phyloP scores from a whole-genome alignment of 2,888 invertebrate species.

The Stenurella melanura region DNA sequence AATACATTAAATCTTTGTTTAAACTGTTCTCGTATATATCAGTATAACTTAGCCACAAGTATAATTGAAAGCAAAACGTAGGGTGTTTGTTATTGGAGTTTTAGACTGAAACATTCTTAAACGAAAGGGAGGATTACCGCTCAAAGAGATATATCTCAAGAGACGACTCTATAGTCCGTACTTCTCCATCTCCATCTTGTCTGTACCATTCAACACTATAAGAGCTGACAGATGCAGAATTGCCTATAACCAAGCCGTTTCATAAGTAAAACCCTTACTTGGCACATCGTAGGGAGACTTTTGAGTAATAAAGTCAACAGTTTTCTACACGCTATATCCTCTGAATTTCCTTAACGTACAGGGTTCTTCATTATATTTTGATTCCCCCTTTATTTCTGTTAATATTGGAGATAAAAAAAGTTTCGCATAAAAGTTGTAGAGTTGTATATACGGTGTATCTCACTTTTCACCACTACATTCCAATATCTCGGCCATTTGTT shows the following conservation, averaged over 20 bases:
- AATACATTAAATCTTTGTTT: not conserved
- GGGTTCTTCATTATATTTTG: too few species aligned
- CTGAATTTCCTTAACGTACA: not conserved
- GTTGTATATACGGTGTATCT: too few species aligned
- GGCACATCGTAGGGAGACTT: not conserved
- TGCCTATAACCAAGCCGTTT: not conserved
- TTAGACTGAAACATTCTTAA: not conserved
- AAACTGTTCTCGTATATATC: not conserved
- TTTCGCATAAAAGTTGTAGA: too few species aligned
- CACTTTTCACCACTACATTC: too few species aligned
- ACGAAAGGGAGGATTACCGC: slow-evolving; percentile 1
- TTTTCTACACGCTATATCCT: not conserved
- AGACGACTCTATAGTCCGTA: not conserved
- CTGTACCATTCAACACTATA: not conserved
- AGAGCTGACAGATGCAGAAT: slow-evolving; percentile 7
- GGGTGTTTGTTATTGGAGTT: not conserved
- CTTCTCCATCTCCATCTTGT: not conserved
- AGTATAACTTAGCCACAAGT: not conserved
- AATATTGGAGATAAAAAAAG: too few species aligned
- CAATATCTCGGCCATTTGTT: too few species aligned
- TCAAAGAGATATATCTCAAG: not conserved
- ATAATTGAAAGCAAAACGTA: not conserved
- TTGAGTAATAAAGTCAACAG: not conserved
- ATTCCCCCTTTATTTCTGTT: too few species aligned
- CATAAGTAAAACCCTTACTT: not conserved